Evolutionary conservation across 2,113 vertebrate species (phyloP).

Genomic region (Solenodon paradoxus): DNA sequence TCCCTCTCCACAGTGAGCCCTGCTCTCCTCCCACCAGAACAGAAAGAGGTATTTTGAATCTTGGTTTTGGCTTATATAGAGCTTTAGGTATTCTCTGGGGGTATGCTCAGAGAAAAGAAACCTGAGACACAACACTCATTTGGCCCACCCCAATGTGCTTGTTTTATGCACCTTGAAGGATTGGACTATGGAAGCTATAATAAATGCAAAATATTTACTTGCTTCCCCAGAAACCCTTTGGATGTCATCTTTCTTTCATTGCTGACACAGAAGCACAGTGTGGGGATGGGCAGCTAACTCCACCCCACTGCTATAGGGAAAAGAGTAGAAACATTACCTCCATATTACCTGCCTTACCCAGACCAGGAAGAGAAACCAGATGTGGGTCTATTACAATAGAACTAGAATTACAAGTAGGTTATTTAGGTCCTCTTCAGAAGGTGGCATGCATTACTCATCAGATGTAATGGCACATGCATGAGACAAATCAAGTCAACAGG

Average conservation of each 20-base stretch:
- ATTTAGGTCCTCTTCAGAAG: conserved; percentile 39
- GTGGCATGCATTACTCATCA: conserved; percentile 50
- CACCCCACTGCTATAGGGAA: neutral
- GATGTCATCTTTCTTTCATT: neutral
- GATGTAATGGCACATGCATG: neutral
- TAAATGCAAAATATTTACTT: conserved; percentile 26
- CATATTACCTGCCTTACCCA: neutral
- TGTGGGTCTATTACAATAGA: conserved; percentile 52
- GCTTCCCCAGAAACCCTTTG: neutral
- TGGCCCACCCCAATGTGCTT: neutral
- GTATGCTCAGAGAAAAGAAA: conserved; percentile 15
- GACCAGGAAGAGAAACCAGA: conserved; percentile 57
- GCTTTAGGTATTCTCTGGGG: conserved; percentile 40
- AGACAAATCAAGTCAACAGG: conserved; percentile 61
- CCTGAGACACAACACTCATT: neutral
- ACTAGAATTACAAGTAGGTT: conserved; percentile 54
- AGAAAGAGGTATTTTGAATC: conserved; percentile 36
- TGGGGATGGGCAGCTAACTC: neutral
- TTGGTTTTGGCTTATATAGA: conserved; percentile 40
- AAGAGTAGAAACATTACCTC: neutral
- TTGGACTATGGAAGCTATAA: neutral
- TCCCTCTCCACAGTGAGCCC: neutral
- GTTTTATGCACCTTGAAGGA: conserved; percentile 21
- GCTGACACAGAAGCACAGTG: neutral
- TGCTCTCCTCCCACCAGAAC: neutral